Evolutionary conservation across 2,888 invertebrate species (phyloP), one percentile per base, ranked within the genome.

Genomic region (Eubasilissa splendida): DNA sequence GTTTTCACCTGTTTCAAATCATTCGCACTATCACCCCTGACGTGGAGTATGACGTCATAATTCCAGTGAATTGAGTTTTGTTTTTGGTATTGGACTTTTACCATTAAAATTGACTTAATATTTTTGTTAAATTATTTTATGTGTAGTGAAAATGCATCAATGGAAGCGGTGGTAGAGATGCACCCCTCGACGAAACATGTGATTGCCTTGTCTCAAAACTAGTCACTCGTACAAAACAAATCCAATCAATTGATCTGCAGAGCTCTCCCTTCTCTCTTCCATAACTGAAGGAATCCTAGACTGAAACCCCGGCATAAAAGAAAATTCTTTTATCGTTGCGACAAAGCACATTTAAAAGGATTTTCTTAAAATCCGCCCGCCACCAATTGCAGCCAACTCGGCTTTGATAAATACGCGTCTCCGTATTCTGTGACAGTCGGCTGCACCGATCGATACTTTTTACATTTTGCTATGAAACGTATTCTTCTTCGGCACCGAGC

Each of bases 291-390:
- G 70, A 56, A 76, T 76, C 77, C 73, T 54, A 54, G 54, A 50
- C 68, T 58, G n/a, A 63, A 65, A 42, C 58, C 80, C 73, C 54
- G 50, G 76, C 59, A 74, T 75, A 77, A 80, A 74, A 80, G 83
- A 80, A 80, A 83, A 80, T 83, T 83, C 83, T 83, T 83, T 83
- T 83, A 83, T 82, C 79, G 81, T 76, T 73, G 80, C 84, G 82
- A 84, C 82, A 84, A 84, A 84, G 82, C 63, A 79, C 79, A 77
- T 80, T 84, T 83, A 82, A 82, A 84, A 75, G 82, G 84, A 81
- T 84, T 83, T 82, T 82, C 81, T 83, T 83, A 79, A 83, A 83
- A 81, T 74, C 76, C 74, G 50, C 52, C 66, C 75, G 56, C 22
- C 74, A 42, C 79, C 79, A 75, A 65, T 74, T 79, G 73, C 65